phyloP scores from a whole-genome alignment of 2,113 vertebrate species.

The Apus apus region DNA sequence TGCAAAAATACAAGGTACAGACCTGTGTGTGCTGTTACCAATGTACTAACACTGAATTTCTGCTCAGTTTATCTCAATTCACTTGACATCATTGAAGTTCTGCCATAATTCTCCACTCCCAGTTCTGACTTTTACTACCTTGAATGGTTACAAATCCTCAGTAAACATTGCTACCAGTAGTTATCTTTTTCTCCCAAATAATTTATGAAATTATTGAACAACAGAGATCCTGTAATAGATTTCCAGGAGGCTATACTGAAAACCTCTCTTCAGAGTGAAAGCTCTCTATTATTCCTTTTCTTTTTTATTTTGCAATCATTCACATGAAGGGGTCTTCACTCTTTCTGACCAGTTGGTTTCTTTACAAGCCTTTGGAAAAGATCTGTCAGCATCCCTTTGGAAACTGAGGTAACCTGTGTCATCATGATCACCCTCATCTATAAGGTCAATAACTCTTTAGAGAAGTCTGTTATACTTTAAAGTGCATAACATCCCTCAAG shows the following conservation, averaged over 20 bases:
- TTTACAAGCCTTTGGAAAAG: not conserved
- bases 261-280: not conserved
- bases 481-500: not conserved
- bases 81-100: not conserved
- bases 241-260: not conserved
- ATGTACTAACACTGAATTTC: not conserved
- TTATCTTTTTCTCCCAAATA: not conserved
- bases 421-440: not conserved
- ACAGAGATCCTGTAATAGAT: not conserved
- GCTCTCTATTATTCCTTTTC: not conserved
- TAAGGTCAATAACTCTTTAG: not conserved
- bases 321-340: not conserved
- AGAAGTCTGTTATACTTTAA: not conserved
- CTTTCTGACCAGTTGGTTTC: not conserved
- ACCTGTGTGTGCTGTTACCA: not conserved
- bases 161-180: not conserved
- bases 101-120: not conserved
- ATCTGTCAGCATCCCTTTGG: not conserved
- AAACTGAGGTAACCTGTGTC: not conserved
- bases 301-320: not conserved
- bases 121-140: not conserved
- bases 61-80: not conserved
- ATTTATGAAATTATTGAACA: not conserved
- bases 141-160: not conserved
- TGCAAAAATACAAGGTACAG: not conserved